Evolutionary conservation across 2,888 invertebrate species (phyloP).

Genomic region (Rotaria magnacalcarata): DNA sequence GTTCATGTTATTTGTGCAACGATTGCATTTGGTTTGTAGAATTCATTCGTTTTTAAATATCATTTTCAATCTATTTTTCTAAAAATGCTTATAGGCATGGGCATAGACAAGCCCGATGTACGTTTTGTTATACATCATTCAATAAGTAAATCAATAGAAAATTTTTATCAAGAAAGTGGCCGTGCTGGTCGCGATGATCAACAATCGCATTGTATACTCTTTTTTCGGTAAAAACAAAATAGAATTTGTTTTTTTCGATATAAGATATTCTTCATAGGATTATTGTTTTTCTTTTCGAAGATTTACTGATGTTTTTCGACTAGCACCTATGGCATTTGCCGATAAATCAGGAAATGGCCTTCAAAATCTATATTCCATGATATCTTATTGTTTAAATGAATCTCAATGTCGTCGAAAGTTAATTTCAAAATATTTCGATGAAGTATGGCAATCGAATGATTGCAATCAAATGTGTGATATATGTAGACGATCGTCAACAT

Average conservation of each 20-base stretch:
- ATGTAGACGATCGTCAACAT: conserved; percentile 61
- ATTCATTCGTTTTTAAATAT: background rate
- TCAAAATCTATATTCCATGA: conserved; percentile 74
- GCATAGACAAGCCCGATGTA: conserved; percentile 89
- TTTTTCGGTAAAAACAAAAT: conserved; percentile 51
- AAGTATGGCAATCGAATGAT: conserved; percentile 71
- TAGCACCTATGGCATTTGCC: conserved; percentile 72
- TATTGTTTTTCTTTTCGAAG: conserved; percentile 53
- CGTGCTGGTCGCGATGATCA: conserved; percentile 73
- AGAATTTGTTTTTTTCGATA: too few species aligned
- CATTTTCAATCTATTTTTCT: background rate
- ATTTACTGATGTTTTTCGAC: conserved; percentile 71
- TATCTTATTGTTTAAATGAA: conserved; percentile 71
- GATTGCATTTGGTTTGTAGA: conserved; percentile 68
- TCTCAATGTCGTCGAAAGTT: conserved; percentile 69
- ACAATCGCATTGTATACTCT: conserved; percentile 75
- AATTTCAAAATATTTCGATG: conserved; percentile 80
- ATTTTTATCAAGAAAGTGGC: conserved; percentile 72
- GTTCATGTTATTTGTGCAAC: conserved; percentile 81
- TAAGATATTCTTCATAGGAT: too few species aligned
- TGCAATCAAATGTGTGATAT: conserved; percentile 79
- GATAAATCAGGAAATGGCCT: conserved; percentile 69
- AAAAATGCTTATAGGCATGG: conserved; percentile 66
- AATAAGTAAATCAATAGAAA: conserved; percentile 73
- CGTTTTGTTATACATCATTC: conserved; percentile 79